Evolutionary conservation across 2,888 invertebrate genomes (phyloP), one percentile per base, ranked within the genome.

Genomic region (Eledone cirrhosa): DNA sequence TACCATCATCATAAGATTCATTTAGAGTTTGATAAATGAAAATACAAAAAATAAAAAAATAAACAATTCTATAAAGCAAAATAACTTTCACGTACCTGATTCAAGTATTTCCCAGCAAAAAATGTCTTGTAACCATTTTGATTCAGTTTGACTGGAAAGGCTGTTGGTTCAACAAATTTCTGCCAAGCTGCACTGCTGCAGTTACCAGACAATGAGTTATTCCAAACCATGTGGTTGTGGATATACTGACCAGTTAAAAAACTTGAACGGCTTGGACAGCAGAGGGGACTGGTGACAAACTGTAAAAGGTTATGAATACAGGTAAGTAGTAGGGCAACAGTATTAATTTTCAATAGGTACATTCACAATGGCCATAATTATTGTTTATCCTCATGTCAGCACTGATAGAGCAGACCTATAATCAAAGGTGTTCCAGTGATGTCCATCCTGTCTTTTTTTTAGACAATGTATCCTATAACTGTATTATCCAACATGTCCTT

Each of bases 91-190:
- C 82, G 81, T 87, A 95, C 97, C 93, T 95, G 93, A 91, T 98
- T 98, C 83, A 98, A 92, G 91, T 98, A 98, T 92, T 98, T 98
- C 77, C 98, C 97, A 84, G 95, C 96, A 90, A 96, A 98, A 89
- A 97, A 97, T 0, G 96, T 97, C 8, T 91, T 93, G 88, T 97
- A 98, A 13, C 92, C 92, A 0, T 93, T 93, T 0, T 92, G 88
- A 78, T 94, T 93, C 48, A 98, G 90, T 65, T 93, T 89, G 0
- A 93, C 92, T 0, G 95, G 95, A 86, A 97, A 94, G 1, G 95
- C 94, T 0, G 92, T 89, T 0, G 91, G 90, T 89, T 97, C 97
- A 8, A 92, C 90, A 8, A 89, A 88, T 22, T 91, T 88, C 85
- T 93, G 94, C 97, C 97, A 97, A 13, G 90, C 78, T 0, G 82